Evolutionary conservation across 1,140 invertebrate genomes (phyloP).

Genomic region (Aphaenogaster floridana): DNA sequence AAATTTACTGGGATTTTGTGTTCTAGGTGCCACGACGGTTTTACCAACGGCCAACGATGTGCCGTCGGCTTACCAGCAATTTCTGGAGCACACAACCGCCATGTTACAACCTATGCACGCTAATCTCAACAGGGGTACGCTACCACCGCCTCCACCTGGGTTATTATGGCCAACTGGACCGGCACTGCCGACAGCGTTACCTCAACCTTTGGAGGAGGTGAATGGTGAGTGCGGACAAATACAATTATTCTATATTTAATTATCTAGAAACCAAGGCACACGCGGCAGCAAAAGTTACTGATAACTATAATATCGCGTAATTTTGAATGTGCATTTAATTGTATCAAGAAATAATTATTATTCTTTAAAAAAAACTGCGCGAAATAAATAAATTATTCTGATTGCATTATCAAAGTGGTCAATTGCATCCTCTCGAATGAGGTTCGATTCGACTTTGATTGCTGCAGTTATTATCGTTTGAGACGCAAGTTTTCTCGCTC

Average conservation of each 20-base stretch:
- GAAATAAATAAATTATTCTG: not conserved
- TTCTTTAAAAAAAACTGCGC: not conserved
- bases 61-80: conserved; percentile 84
- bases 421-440: not conserved
- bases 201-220: conserved; percentile 84
- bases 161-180: conserved; percentile 83
- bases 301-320: not conserved
- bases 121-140: conserved; percentile 79
- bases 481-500: conserved; percentile 19
- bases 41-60: conserved; percentile 80
- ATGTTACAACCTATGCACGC: conserved; percentile 84
- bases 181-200: conserved; percentile 70
- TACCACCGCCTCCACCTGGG: conserved; percentile 80
- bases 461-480: not conserved
- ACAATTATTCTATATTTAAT: conserved; percentile 20
- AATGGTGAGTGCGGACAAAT: conserved; percentile 79
- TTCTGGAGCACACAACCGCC: conserved; percentile 84
- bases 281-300: not conserved
- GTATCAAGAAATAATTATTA: not conserved
- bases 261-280: not conserved
- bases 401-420: not conserved
- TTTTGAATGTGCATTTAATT: not conserved
- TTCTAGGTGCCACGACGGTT: conserved; percentile 81
- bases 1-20: conserved; percentile 15
- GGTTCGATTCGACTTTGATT: no score